phyloP scores from a whole-genome alignment of 2,888 invertebrate genomes.

The Luperina testacea region DNA sequence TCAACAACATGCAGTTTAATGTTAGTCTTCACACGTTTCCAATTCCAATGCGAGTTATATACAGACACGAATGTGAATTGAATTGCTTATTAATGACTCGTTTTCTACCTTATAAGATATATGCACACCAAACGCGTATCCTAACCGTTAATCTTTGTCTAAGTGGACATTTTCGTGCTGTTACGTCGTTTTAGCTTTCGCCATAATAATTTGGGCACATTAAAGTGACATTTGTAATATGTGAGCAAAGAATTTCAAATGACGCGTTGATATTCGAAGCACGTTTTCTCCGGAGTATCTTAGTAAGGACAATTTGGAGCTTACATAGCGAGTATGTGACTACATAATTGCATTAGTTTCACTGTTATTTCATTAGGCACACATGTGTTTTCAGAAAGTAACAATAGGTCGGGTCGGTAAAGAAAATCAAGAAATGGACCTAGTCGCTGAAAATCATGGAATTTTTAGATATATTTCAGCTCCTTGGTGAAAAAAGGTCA shows the following conservation, averaged over 20 bases:
- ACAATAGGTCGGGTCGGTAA: no score
- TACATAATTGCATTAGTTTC: constrained; percentile 8
- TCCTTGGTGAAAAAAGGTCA: neutral
- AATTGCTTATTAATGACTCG: constrained; percentile 26
- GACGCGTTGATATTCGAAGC: constrained; percentile 12
- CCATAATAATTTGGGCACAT: constrained; percentile 16
- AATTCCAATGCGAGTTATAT: constrained; percentile 18
- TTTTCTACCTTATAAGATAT: constrained; percentile 6
- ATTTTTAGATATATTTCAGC: neutral
- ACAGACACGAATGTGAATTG: constrained; percentile 25
- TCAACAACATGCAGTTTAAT: constrained; percentile 1
- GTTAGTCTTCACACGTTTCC: constrained; percentile 25
- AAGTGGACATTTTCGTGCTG: constrained; percentile 24
- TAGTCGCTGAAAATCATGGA: neutral
- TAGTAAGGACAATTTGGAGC: constrained; percentile 42
- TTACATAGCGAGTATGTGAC: constrained; percentile 13
- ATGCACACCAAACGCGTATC: constrained; percentile 22
- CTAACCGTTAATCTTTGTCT: constrained; percentile 18
- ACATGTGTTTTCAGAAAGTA: neutral
- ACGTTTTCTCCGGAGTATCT: constrained; percentile 26
- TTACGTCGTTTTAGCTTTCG: constrained; percentile 10
- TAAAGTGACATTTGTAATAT: neutral
- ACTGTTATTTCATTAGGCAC: neutral
- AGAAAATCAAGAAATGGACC: neutral
- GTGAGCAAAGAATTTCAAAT: constrained; percentile 11